Base-by-base conservation (phyloP, 2,113 vertebrate species). In the Cromileptes altivelis region DNA sequence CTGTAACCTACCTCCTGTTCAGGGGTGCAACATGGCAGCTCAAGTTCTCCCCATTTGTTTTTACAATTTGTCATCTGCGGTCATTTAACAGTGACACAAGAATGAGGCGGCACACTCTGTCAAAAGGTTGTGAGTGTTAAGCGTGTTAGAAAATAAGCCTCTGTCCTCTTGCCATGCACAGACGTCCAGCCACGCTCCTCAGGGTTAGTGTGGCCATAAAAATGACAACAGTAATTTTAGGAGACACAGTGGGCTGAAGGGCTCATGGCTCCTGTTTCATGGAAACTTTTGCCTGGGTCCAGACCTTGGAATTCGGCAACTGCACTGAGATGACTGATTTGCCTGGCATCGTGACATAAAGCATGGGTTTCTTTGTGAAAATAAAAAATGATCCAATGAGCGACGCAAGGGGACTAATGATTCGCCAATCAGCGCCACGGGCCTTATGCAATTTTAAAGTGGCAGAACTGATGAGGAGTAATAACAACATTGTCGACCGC, bases 221-320 rank as follows among this genome's bases (percentile, higher is more conserved):
- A 91, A 88, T 56, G 77, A 88, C 72, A 68, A 69, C 57, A 50
- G 61, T 80, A 67, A 88, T 91, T 90, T 86, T 74, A 61, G 47
- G 61, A 86, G 82, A 85, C 74, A 58, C 56, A 53, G 74, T 58
- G 17, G 45, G 65, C 58, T 40, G 52, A 64, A 37, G 8, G 50
- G 37, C 47, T 50, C 27, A 42, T 52, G n/a, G 70, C 82, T 82
- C 30, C 52, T 79, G 61, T 86, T 89, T 62, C 67, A 70, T 71
- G 74, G 85, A 88, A 92, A 86, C 65, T 45, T 8, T 2, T 45
- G 42, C 42, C 8, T 45, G 42, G 42, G 42, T 45, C 42, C 42
- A 12, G 42, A 45, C 42, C 42, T 45, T 45, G 11, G 11, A 45
- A 12, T 45, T 12, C 3, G 9, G 8, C 42, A 9, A 10, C 42